Conservation (phyloP, 2,888 invertebrate species). For the Spodoptera picta region DNA sequence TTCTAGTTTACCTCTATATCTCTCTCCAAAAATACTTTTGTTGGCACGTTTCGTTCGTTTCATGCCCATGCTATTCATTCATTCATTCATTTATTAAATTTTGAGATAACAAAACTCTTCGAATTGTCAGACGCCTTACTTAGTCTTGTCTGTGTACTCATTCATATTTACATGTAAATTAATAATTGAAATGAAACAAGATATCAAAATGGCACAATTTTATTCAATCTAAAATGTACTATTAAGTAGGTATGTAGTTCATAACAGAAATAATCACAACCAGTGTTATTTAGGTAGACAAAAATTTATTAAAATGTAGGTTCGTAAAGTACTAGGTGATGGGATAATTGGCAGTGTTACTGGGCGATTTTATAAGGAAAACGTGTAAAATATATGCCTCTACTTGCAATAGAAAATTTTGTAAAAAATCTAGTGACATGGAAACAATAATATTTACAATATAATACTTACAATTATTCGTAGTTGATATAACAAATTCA, state of each 20-base stretch:
- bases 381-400: slow-evolving; percentile 50
- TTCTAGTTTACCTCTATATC: too few relatives aligned
- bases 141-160: too few relatives aligned
- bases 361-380: slow-evolving; percentile 43
- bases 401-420: slow-evolving; percentile 62
- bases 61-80: too few relatives aligned
- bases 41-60: too few relatives aligned
- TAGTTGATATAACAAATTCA: slow-evolving; percentile 57
- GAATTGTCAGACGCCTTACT: too few relatives aligned
- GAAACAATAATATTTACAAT: slow-evolving; percentile 61
- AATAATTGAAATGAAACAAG: slow-evolving; percentile 50
- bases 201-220: slow-evolving; percentile 82
- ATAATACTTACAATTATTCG: slow-evolving; percentile 44
- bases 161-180: too few relatives aligned
- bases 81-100: too few relatives aligned
- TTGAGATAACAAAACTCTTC: too few relatives aligned
- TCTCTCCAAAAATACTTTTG: too few relatives aligned
- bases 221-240: slow-evolving; percentile 71
- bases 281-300: slow-evolving; percentile 71
- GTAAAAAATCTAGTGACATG: slow-evolving; percentile 73
- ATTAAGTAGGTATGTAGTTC: slow-evolving; percentile 64
- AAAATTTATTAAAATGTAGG: slow-evolving; percentile 51
- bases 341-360: slow-evolving; percentile 67
- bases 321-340: slow-evolving; percentile 54
- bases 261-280: slow-evolving; percentile 81